phyloP scores from a whole-genome alignment of 2,888 invertebrate genomes.

The Stenodema calcarata region DNA sequence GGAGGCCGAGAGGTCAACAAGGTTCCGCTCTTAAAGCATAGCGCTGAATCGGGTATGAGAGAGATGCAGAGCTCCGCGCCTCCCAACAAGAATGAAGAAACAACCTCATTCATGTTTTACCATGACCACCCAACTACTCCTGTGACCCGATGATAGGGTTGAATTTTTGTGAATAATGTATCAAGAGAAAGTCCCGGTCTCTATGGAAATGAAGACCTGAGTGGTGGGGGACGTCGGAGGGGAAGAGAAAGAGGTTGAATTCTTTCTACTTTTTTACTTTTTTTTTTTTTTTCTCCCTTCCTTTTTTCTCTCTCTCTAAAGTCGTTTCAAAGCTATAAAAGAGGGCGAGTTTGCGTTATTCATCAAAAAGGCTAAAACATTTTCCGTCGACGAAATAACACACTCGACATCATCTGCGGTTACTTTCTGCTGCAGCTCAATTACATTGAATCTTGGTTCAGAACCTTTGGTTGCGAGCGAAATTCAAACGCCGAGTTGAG shows the following conservation, averaged over 20 bases:
- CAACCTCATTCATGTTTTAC: not conserved
- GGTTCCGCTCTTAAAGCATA: not conserved
- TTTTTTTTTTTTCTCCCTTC: not conserved
- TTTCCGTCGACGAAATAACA: not conserved
- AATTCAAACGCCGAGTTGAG: no score
- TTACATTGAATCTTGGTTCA: not conserved
- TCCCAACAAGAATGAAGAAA: not conserved
- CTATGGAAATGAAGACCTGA: not conserved
- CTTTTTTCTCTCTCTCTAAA: not conserved
- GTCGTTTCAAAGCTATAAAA: conserved; percentile 2
- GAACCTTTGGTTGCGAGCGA: no score
- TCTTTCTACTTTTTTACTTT: not conserved
- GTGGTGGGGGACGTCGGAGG: not conserved
- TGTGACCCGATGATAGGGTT: conserved; percentile 2
- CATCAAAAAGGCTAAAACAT: not conserved
- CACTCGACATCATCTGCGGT: not conserved
- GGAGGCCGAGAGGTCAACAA: not conserved
- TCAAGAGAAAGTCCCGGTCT: not conserved
- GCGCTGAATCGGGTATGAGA: not conserved
- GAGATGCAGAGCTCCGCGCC: not conserved
- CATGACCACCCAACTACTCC: not conserved
- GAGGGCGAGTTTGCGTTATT: not conserved
- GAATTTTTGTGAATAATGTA: not conserved
- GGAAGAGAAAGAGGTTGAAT: not conserved
- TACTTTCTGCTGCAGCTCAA: not conserved